phyloP scores from a whole-genome alignment of 2,888 invertebrate species.

The Caenorhabditis imperialis region DNA sequence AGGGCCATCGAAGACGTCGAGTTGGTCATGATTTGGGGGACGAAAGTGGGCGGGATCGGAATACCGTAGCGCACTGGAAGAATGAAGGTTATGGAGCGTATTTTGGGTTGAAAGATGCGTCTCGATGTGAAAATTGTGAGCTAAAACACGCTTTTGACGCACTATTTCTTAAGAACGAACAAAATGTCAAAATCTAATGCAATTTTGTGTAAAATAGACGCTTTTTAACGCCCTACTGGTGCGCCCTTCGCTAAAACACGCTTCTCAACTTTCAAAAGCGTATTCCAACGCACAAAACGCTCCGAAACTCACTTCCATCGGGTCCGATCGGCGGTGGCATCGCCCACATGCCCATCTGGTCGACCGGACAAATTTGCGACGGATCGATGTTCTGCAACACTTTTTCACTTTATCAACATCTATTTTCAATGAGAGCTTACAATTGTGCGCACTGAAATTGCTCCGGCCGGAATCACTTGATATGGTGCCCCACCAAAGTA shows the following conservation, averaged over 20 bases:
- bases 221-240: too few species aligned
- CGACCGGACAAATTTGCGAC: conserved; percentile 45
- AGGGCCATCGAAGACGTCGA: conserved; percentile 24
- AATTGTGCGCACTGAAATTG: conserved; percentile 50
- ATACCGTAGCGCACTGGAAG: conserved; percentile 53
- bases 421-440: conserved; percentile 7
- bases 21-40: conserved; percentile 24
- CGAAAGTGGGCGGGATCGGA: conserved; percentile 36
- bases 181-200: too few species aligned
- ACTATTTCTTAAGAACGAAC: too few species aligned
- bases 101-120: background rate
- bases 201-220: too few species aligned
- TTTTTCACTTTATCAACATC: background rate
- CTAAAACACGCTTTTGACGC: too few species aligned
- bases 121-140: too few species aligned
- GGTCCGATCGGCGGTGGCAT: conserved; percentile 40
- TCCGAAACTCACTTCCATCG: conserved; percentile 21
- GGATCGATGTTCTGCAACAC: conserved; percentile 41
- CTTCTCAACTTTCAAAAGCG: background rate
- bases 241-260: too few species aligned
- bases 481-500: conserved; percentile 45
- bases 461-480: conserved; percentile 47
- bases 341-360: conserved; percentile 44
- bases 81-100: background rate
- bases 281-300: background rate